Evolutionary conservation across 1,140 invertebrate genomes (phyloP).

Genomic region (Euborellia annulipes): DNA sequence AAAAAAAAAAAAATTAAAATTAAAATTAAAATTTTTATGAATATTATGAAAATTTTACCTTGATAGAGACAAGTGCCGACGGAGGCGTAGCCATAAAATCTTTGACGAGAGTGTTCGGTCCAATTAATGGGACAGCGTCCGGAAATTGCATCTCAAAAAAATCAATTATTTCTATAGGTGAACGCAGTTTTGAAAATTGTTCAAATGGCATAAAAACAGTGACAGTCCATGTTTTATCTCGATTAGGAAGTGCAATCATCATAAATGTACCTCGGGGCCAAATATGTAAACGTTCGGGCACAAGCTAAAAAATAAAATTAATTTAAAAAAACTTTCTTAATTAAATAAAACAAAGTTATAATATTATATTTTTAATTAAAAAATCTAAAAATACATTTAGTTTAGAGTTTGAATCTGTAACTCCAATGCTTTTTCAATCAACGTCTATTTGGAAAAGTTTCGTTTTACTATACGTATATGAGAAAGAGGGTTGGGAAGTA

Average conservation of each 20-base stretch:
- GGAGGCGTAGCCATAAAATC: conserved; percentile 58
- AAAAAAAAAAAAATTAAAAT: too few species aligned
- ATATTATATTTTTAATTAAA: not conserved
- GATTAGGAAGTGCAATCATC: conserved; percentile 96
- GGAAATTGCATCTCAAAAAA: conserved; percentile 70
- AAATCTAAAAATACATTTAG: too few species aligned
- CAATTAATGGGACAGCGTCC: conserved; percentile 73
- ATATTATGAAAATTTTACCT: conserved; percentile 35
- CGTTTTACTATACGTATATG: too few species aligned
- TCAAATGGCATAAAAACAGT: conserved; percentile 92
- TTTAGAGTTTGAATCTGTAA: too few species aligned
- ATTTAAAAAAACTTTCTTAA: conserved; percentile 7
- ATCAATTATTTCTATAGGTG: conserved; percentile 45
- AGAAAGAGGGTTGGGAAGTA: too few species aligned
- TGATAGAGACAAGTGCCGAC: conserved; percentile 66
- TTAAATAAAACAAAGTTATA: conserved; percentile 5
- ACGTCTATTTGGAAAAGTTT: too few species aligned
- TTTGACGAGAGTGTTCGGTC: conserved; percentile 51
- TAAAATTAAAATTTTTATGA: not conserved
- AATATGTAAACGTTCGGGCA: conserved; percentile 92
- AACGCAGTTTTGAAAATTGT: conserved; percentile 52
- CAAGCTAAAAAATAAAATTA: too few species aligned
- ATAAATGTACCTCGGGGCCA: conserved; percentile 94
- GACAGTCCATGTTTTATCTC: conserved; percentile 84
- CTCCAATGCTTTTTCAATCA: too few species aligned